A percentile compares a stretch with the other conserved stretches of the same genome.
Conservation (phyloP, 2,113 vertebrate species). For the Corynorhinus townsendii region DNA sequence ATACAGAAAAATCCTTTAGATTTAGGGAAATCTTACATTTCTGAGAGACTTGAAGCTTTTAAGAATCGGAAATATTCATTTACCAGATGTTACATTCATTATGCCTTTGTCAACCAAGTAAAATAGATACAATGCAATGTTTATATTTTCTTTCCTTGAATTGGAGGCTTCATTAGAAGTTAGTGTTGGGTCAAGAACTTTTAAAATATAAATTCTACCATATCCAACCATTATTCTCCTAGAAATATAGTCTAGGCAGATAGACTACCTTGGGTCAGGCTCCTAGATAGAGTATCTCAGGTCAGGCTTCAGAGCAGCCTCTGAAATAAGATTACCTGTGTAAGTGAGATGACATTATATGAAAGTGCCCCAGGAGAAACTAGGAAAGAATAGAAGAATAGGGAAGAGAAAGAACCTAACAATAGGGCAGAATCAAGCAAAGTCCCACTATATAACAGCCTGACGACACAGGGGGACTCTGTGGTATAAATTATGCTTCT, state of each 20-base stretch:
- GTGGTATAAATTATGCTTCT: neutral
- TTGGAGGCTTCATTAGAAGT: neutral
- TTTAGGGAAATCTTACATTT: neutral
- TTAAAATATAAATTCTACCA: neutral
- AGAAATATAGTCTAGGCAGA: neutral
- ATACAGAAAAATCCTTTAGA: neutral
- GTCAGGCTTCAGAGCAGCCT: neutral
- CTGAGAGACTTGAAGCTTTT: neutral
- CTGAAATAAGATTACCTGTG: neutral
- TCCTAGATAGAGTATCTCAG: neutral
- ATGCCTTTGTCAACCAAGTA: neutral
- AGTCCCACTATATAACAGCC: neutral
- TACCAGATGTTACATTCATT: neutral
- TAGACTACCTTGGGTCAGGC: neutral
- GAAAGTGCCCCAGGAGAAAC: neutral
- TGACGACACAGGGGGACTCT: neutral
- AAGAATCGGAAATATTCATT: neutral
- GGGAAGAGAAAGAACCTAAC: neutral
- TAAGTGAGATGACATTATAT: neutral
- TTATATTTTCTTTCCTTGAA: neutral
- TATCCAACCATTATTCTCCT: neutral
- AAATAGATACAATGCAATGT: neutral
- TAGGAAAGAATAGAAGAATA: neutral
- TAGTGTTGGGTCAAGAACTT: neutral
- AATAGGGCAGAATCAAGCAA: neutral